These are phyloP conservation scores for Chaetogeoica ovagalla DNA, from an alignment of 2,888 invertebrate genomes.

Conservation along the genomic window DNA sequence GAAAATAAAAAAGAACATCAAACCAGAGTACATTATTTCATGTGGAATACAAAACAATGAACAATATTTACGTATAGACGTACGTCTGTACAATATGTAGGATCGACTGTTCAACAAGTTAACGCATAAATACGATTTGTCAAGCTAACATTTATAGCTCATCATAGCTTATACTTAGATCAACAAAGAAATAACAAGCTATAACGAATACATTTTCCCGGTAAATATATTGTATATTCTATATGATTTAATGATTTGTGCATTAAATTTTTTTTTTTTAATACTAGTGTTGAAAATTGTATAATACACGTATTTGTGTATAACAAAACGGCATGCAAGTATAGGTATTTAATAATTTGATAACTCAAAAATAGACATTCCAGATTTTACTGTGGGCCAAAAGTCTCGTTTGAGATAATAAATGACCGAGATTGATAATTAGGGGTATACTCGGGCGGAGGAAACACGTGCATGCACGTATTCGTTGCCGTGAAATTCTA, in stretches of 20 bases:
- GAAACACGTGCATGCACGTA: no score
- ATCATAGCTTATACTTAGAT: constrained; percentile 49
- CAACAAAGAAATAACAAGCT: constrained; percentile 52
- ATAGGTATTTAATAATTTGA: neutral
- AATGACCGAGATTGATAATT: neutral
- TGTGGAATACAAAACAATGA: no score
- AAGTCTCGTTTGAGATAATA: neutral
- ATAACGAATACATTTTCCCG: constrained; percentile 25
- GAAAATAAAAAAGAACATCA: no score
- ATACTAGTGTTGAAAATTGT: neutral
- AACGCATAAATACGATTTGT: no score
- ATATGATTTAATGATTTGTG: neutral
- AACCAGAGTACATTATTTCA: no score
- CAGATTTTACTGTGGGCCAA: constrained; percentile 30
- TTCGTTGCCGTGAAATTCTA: no score
- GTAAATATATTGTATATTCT: neutral
- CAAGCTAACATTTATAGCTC: neutral
- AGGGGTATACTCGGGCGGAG: no score
- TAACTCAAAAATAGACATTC: constrained; percentile 1
- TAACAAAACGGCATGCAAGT: constrained; percentile 6
- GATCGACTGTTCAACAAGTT: no score
- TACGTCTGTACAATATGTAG: no score
- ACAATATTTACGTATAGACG: no score
- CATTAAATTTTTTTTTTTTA: neutral
- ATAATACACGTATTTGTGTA: neutral